Evolutionary conservation across 2,888 invertebrate species (phyloP).

Genomic region (Tipula helvola): DNA sequence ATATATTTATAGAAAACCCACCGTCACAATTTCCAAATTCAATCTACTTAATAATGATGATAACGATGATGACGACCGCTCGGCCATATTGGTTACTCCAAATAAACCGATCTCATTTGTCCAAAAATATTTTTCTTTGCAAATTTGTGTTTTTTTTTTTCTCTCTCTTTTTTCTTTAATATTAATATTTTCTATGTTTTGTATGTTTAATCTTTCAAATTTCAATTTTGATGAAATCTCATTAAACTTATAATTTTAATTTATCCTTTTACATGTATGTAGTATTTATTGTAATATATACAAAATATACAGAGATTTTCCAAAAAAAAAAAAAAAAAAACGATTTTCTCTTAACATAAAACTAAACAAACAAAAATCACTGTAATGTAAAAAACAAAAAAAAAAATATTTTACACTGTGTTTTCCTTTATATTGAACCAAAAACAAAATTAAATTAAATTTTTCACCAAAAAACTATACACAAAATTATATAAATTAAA

Average conservation of each 20-base stretch:
- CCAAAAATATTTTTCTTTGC: constrained; percentile 16
- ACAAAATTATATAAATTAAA: background rate
- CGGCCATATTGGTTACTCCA: constrained; percentile 39
- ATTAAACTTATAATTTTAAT: background rate
- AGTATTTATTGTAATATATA: background rate
- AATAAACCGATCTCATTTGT: constrained; percentile 36
- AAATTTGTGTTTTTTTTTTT: background rate
- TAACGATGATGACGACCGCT: constrained; percentile 34
- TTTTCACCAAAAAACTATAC: background rate
- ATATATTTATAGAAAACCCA: constrained; percentile 22
- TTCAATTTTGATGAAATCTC: background rate
- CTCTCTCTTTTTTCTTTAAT: background rate
- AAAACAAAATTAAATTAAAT: background rate
- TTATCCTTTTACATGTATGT: background rate
- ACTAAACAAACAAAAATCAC: background rate
- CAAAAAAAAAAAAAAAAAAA: background rate
- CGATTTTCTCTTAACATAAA: background rate
- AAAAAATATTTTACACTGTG: background rate
- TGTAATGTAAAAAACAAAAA: background rate
- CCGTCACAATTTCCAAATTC: constrained; percentile 38
- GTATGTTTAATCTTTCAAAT: background rate
- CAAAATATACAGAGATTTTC: background rate
- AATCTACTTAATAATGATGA: constrained; percentile 20
- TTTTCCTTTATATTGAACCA: background rate
- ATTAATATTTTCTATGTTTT: background rate